These are phyloP conservation scores for Pyrrhopygopsis socrates DNA, from an alignment of 2,888 invertebrate species.

Conservation along the genomic window DNA sequence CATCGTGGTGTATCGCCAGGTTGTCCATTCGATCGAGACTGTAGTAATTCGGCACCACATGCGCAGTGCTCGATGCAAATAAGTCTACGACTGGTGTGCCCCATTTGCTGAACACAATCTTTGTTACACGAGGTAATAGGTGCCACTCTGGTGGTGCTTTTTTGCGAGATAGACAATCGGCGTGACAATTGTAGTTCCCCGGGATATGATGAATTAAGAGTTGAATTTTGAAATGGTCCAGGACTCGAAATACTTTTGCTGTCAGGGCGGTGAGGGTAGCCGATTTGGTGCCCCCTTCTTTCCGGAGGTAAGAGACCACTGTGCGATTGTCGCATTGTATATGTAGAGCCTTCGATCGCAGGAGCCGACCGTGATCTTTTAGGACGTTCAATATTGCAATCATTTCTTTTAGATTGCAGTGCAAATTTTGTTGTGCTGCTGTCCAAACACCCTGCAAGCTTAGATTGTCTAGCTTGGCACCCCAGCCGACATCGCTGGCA, in stretches of 20 bases:
- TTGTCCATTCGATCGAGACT: too few species aligned
- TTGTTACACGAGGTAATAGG: slow-evolving; percentile 24
- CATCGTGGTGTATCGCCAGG: not conserved
- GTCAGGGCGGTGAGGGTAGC: not conserved
- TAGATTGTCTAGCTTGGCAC: too few species aligned
- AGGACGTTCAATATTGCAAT: too few species aligned
- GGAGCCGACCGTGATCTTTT: not conserved
- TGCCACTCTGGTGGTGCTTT: slow-evolving; percentile 51
- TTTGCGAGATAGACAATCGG: slow-evolving; percentile 43
- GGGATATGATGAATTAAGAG: not conserved
- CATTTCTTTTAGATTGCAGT: too few species aligned
- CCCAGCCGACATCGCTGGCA: not conserved
- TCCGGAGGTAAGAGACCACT: slow-evolving; percentile 58
- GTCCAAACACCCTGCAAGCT: too few species aligned
- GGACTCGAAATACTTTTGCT: too few species aligned
- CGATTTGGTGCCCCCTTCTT: slow-evolving; percentile 44
- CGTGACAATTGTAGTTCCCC: not conserved
- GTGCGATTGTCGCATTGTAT: slow-evolving; percentile 71
- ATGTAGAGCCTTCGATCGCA: slow-evolving; percentile 3
- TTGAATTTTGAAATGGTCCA: not conserved
- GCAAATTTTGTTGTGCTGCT: too few species aligned
- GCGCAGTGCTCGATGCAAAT: too few species aligned
- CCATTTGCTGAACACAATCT: slow-evolving; percentile 3
- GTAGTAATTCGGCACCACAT: too few species aligned
- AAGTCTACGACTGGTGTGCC: not conserved